Base-by-base conservation (phyloP, 1,140 invertebrate genomes). In the Lithobius niger region DNA sequence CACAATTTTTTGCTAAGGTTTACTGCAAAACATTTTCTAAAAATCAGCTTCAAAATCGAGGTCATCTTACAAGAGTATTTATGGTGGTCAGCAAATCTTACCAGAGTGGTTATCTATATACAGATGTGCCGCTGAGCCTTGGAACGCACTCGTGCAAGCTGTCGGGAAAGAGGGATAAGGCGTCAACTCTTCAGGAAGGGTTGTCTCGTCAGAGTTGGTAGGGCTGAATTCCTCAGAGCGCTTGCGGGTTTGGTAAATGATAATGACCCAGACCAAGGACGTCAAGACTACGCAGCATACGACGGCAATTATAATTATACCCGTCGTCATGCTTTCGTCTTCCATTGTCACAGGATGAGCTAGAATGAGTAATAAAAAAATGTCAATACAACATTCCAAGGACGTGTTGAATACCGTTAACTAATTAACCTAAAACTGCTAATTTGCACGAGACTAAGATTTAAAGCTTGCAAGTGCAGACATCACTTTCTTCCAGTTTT, bases 211-310 rank as follows among this genome's bases (percentile, higher is more conserved):
- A 15, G 18, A 26, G 6, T 31, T 18, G 15, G 31, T 28, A 15
- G 42, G 56, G 2, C n/a, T 36, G 27, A 48, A 52, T 13, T 57
- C 54, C 15, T 62, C 62, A 2, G 49, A 21, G 16, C 78, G 74
- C 67, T 80, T 80, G 50, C 83, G 71, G 1, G 86, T 88, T 63
- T 90, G 84, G 67, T 93, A 92, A 62, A 94, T 92, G 55, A 94
- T 84, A 3, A 89, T 80, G 13, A 92, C 87, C 90, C 90, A 95
- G 25, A 93, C 79, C 13, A 91, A 77, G 0, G 89, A 94, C 2
- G 88, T 93, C 2, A 82, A 79, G 18, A 95, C 85, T 27, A 89
- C 83, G 67, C 89, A 91, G 68, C 86, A 87, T 24, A 92, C 86
- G 0, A 92, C 83, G 1, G 86, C 84, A 54, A 94, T 89, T 60